Percentiles rank a stretch among this genome's conserved stretches.
Evolutionary conservation across 2,888 invertebrate genomes (phyloP).

Genomic region (Harpalus rubripes): DNA sequence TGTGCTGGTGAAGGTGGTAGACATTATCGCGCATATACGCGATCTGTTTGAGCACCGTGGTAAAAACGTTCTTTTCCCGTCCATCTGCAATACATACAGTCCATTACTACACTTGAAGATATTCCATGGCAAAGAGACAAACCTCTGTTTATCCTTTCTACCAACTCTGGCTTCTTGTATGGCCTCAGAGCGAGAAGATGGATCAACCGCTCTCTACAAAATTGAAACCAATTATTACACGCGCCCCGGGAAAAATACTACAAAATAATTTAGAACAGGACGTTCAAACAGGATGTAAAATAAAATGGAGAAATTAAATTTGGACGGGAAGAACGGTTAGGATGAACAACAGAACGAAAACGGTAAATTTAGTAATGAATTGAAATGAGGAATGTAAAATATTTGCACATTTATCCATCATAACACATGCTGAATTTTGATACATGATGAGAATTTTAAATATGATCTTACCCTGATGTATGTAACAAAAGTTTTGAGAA

Average conservation of each 20-base stretch:
- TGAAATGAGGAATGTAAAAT: background rate
- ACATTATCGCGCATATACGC: slow-evolving; percentile 92
- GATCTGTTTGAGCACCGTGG: slow-evolving; percentile 89
- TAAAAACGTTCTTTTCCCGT: slow-evolving; percentile 88
- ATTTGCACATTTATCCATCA: no score
- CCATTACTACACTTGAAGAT: background rate
- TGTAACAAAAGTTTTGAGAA: no score
- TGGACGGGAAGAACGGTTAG: background rate
- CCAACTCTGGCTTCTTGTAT: slow-evolving; percentile 95
- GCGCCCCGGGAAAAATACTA: background rate
- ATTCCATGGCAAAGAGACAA: slow-evolving; percentile 73
- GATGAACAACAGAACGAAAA: background rate
- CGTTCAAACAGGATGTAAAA: background rate
- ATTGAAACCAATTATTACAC: slow-evolving; percentile 48
- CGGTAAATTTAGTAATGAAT: background rate
- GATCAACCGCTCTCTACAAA: slow-evolving; percentile 93
- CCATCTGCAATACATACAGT: slow-evolving; percentile 85
- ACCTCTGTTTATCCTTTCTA: slow-evolving; percentile 90
- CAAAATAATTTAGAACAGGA: slow-evolving; percentile 5
- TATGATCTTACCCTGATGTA: no score
- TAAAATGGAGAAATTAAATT: background rate
- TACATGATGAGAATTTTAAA: no score
- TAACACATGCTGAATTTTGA: no score
- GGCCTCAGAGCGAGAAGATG: slow-evolving; percentile 95
- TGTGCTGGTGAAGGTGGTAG: slow-evolving; percentile 90